Evolutionary conservation across 2,797 vertebrate genomes (phyloP).

Genomic region (Phoebastria nigripes): DNA sequence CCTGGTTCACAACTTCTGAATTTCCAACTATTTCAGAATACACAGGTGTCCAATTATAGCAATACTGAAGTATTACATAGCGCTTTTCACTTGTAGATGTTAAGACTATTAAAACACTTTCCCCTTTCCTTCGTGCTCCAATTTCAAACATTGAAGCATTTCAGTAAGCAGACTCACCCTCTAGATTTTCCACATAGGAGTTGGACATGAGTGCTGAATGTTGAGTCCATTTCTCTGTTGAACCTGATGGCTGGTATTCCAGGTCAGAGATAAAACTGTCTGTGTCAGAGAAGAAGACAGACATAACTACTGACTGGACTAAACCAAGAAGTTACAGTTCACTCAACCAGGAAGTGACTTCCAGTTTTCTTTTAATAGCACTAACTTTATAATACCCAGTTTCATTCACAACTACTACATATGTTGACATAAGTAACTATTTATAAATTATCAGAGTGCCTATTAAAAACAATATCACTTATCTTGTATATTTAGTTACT

Average conservation of each 20-base stretch:
- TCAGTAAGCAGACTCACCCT: slow-evolving; percentile 78
- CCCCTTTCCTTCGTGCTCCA: slow-evolving; percentile 56
- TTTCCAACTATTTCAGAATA: slow-evolving; percentile 16
- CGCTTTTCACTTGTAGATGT: neutral
- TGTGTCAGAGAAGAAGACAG: slow-evolving; percentile 82
- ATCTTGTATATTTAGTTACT: neutral
- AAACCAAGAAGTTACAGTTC: slow-evolving; percentile 74
- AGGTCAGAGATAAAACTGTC: slow-evolving; percentile 81
- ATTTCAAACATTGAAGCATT: slow-evolving; percentile 70
- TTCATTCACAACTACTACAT: slow-evolving; percentile 14
- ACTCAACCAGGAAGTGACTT: slow-evolving; percentile 63
- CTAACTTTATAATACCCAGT: slow-evolving; percentile 28
- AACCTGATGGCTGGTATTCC: slow-evolving; percentile 80
- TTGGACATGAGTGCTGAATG: slow-evolving; percentile 78
- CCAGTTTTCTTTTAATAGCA: slow-evolving; percentile 33
- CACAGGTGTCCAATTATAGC: neutral
- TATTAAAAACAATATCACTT: neutral
- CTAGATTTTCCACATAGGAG: slow-evolving; percentile 80
- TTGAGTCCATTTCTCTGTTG: slow-evolving; percentile 79
- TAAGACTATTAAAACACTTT: slow-evolving; percentile 9
- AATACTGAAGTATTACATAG: neutral
- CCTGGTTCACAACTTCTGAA: neutral
- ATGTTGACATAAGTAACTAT: slow-evolving; percentile 15
- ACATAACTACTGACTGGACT: slow-evolving; percentile 80
- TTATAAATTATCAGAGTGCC: slow-evolving; percentile 7